Evolutionary conservation across 2,797 vertebrate species (phyloP).

Genomic region (Triplophysa bombifrons): DNA sequence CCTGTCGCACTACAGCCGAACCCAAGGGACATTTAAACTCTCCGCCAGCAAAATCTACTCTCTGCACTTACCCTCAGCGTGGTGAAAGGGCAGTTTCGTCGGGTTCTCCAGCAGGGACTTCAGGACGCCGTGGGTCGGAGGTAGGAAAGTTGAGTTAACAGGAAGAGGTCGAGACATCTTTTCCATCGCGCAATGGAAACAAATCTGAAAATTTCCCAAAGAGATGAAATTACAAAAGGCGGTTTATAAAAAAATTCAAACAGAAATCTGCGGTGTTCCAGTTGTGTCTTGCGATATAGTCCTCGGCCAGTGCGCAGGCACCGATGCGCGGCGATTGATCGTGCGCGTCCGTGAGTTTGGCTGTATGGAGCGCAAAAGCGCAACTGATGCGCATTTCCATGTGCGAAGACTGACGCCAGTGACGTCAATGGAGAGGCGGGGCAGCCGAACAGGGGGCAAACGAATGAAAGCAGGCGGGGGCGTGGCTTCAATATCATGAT

Average conservation of each 20-base stretch:
- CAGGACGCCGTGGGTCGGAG: slow-evolving; percentile 93
- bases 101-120: slow-evolving; percentile 97
- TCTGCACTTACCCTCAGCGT: slow-evolving; percentile 85
- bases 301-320: slow-evolving; percentile 19
- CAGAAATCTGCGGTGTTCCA: not conserved
- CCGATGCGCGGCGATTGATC: slow-evolving; percentile 28
- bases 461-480: slow-evolving; percentile 45
- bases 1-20: not conserved
- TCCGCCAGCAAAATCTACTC: not conserved
- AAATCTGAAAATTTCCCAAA: slow-evolving; percentile 16
- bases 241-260: slow-evolving; percentile 17
- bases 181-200: slow-evolving; percentile 67
- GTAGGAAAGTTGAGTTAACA: slow-evolving; percentile 87
- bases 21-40: not conserved
- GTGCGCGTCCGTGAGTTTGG: slow-evolving; percentile 24
- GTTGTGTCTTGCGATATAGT: not conserved
- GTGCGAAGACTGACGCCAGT: slow-evolving; percentile 66
- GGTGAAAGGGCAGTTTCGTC: slow-evolving; percentile 91
- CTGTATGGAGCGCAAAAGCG: slow-evolving; percentile 47
- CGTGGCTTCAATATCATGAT: not conserved
- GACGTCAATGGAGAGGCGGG: slow-evolving; percentile 66
- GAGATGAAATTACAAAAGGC: not conserved
- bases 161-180: slow-evolving; percentile 91
- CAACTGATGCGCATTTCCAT: slow-evolving; percentile 66
- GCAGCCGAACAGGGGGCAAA: slow-evolving; percentile 24